phyloP scores from a whole-genome alignment of 2,797 vertebrate genomes.

The Pitangus sulphuratus region DNA sequence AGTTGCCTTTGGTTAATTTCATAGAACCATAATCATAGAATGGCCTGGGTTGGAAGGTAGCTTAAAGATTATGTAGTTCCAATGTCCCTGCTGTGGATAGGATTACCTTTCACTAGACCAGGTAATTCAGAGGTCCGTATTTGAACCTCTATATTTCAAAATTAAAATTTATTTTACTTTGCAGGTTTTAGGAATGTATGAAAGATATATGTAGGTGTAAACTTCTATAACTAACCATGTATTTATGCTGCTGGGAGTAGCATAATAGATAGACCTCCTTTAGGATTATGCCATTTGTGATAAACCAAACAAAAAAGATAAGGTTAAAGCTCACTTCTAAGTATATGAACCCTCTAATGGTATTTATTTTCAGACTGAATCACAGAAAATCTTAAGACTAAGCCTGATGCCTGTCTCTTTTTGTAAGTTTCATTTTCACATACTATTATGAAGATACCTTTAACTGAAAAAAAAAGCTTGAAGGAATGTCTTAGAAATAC shows the following conservation, averaged over 20 bases:
- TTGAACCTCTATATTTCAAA: not conserved
- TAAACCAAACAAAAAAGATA: not conserved
- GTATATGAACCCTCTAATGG: not conserved
- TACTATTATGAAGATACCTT: not conserved
- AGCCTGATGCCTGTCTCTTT: not conserved
- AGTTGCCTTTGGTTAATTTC: not conserved
- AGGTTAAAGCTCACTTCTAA: not conserved
- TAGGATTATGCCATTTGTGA: not conserved
- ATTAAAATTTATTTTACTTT: not conserved
- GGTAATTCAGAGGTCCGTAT: not conserved
- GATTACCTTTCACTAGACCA: not conserved
- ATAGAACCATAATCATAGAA: not conserved
- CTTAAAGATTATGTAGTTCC: not conserved
- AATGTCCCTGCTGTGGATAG: not conserved
- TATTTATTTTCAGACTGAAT: conserved; percentile 1
- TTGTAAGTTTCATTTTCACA: not conserved
- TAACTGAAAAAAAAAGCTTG: not conserved
- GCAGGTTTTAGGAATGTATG: not conserved
- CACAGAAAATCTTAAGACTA: not conserved
- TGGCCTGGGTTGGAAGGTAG: not conserved
- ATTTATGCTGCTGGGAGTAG: not conserved
- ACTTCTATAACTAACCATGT: not conserved
- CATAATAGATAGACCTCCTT: not conserved
- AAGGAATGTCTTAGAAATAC: not conserved
- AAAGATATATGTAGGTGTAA: not conserved